Percentiles rank a stretch among this genome's conserved stretches.
Conservation (phyloP, 2,113 vertebrate genomes). For the Pao palembangensis region DNA sequence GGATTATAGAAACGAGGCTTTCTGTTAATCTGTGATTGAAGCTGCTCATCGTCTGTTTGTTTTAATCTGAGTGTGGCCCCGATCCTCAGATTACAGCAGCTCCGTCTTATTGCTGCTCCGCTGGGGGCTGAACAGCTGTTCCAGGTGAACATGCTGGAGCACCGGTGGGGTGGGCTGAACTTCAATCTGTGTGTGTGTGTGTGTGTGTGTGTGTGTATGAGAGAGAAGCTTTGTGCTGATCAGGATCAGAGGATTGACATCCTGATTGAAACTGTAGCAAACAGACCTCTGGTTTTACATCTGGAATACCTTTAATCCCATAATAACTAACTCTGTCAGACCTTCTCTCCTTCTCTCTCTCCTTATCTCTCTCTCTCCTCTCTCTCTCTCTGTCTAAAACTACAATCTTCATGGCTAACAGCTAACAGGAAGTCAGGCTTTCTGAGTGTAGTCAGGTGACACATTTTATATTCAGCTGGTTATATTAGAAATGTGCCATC, state of each 20-base stretch:
- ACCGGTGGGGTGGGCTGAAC: not conserved
- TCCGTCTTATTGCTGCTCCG: constrained; percentile 79
- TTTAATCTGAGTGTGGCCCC: constrained; percentile 97
- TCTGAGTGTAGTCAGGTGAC: too few relatives aligned
- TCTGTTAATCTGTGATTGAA: constrained; percentile 87
- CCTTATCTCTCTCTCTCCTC: too few relatives aligned
- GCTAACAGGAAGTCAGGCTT: too few relatives aligned
- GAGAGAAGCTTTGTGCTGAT: constrained; percentile 24
- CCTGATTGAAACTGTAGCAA: constrained; percentile 5
- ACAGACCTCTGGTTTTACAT: not conserved
- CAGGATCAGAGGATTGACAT: constrained; percentile 35
- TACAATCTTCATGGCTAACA: too few relatives aligned
- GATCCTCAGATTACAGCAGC: constrained; percentile 87
- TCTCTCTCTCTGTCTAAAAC: too few relatives aligned
- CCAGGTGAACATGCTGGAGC: constrained; percentile 82
- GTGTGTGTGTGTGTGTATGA: constrained; percentile 8
- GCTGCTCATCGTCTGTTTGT: constrained; percentile 71
- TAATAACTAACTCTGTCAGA: not conserved
- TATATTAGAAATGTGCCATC: too few relatives aligned
- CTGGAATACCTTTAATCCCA: not conserved
- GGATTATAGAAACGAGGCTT: constrained; percentile 89
- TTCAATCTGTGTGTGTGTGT: constrained; percentile 13
- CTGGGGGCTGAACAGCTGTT: constrained; percentile 53
- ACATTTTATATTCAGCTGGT: too few relatives aligned
- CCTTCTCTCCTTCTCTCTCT: too few relatives aligned